Evolutionary conservation across 2,888 invertebrate species (phyloP), one percentile per base, ranked within the genome.

Genomic region (Cenopis cana): DNA sequence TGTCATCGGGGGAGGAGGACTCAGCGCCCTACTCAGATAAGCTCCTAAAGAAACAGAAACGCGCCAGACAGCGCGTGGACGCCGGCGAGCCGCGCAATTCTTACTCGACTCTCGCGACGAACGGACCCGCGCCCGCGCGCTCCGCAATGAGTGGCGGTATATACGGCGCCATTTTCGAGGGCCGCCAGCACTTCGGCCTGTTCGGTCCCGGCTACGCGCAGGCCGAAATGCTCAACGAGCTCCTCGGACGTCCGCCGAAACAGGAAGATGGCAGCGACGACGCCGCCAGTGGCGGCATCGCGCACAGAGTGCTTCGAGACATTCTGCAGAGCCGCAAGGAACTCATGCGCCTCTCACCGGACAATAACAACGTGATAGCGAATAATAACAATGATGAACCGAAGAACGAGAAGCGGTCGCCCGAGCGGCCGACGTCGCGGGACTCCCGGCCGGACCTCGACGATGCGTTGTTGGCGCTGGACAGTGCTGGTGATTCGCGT

Each of bases 1-100:
- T 97, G 97, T 97, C 97, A 97, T 97, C 97, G 96, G 97, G 97
- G 96, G 97, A 97, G 97, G 97, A 97, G 96, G 96, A 96, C 95
- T 96, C 96, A 95, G 97, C 97, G 95, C 97, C 97, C 97, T 97
- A 96, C 95, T 96, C 97, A 96, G 97, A 96, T 95, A 96, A 96
- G 94, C 96, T 97, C 95, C 95, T 97, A 95, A 97, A 97, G 96
- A 97, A 97, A 95, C 96, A 96, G 94, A 98, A 97, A 95, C 96
- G 98, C 94, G 97, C 97, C 95, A 96, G 98, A 95, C 98, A 98
- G 96, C 97, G 98, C 94, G 98, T 98, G 95, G 98, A 98, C 97
- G 98, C 98, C 95, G 98, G 98, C 87, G 98, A 98, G 95, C 97
- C 97, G 94, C 96, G 98, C 94, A 98, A 98, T 95, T 97, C 97